Percentiles rank a stretch among this genome's conserved stretches.
Evolutionary conservation across 2,113 vertebrate species (phyloP).

Genomic region (Cynopterus brachyotis): DNA sequence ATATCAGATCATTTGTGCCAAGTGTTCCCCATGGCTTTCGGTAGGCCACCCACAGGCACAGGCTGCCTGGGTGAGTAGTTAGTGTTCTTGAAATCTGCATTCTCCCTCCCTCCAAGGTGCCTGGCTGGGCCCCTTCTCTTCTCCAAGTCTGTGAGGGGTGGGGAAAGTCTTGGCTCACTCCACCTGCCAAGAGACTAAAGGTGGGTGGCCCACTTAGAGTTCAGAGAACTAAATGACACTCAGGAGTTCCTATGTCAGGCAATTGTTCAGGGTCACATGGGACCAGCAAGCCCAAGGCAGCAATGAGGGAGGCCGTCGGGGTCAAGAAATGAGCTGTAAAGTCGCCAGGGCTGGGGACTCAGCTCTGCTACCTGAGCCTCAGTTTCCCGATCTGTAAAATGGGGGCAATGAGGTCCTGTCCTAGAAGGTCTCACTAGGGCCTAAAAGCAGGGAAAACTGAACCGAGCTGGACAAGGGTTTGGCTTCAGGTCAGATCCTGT

Average conservation of each 20-base stretch:
- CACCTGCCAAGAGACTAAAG: not conserved
- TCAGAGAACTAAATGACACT: not conserved
- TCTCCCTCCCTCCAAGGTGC: not conserved
- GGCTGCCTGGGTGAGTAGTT: not conserved
- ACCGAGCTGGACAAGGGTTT: not conserved
- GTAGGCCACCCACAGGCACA: accelerated
- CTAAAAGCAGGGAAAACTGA: not conserved
- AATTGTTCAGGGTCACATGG: not conserved
- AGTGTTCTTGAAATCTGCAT: not conserved
- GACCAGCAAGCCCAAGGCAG: not conserved
- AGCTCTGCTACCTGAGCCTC: not conserved
- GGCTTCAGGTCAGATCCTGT: not conserved
- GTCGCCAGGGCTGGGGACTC: not conserved
- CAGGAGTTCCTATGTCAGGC: not conserved
- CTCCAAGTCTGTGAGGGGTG: not conserved
- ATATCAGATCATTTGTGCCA: not conserved
- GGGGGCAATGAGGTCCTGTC: not conserved
- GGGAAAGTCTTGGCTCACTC: not conserved
- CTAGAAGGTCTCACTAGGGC: not conserved
- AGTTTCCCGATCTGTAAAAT: not conserved
- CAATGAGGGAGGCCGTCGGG: not conserved
- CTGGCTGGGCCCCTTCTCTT: not conserved
- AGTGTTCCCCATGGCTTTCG: accelerated
- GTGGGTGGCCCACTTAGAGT: not conserved
- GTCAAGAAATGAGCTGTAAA: not conserved